Evolutionary conservation across 2,888 invertebrate genomes (phyloP).

Genomic region (Strigamia maritima): DNA sequence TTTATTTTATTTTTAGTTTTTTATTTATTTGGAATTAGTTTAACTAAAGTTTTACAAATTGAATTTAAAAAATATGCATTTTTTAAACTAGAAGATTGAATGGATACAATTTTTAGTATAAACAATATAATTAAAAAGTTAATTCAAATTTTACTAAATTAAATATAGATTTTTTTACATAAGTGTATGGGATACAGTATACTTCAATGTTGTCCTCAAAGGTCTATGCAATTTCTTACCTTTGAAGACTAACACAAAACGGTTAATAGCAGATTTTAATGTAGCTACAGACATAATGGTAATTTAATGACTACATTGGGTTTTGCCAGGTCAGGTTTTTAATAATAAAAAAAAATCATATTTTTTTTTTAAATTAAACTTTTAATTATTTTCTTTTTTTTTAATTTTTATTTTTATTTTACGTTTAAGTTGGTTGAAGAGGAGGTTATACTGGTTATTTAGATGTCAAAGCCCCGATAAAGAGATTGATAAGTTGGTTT

Average conservation of each 20-base stretch:
- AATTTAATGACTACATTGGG: background rate
- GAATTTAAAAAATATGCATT: no score
- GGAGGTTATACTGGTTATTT: slow-evolving; percentile 7
- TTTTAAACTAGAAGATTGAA: no score
- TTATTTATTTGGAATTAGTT: background rate
- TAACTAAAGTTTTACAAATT: no score
- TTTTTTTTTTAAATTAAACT: background rate
- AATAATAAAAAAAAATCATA: background rate
- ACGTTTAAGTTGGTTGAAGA: background rate
- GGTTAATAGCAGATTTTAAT: background rate
- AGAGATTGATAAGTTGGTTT: slow-evolving; percentile 4
- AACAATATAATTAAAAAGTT: no score
- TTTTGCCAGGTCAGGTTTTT: background rate
- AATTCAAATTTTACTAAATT: background rate
- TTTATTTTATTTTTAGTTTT: background rate
- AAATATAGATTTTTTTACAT: background rate
- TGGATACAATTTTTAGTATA: no score
- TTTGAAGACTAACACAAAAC: slow-evolving; percentile 23
- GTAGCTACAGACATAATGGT: background rate
- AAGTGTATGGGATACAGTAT: background rate
- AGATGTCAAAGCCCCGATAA: slow-evolving; percentile 11
- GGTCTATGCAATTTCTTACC: slow-evolving; percentile 19
- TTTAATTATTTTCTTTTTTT: background rate
- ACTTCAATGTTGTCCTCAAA: slow-evolving; percentile 16
- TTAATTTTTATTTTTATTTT: background rate